These are phyloP conservation scores for Dicyrtomina minuta DNA, from an alignment of 2,888 invertebrate species.

Conservation along the genomic window DNA sequence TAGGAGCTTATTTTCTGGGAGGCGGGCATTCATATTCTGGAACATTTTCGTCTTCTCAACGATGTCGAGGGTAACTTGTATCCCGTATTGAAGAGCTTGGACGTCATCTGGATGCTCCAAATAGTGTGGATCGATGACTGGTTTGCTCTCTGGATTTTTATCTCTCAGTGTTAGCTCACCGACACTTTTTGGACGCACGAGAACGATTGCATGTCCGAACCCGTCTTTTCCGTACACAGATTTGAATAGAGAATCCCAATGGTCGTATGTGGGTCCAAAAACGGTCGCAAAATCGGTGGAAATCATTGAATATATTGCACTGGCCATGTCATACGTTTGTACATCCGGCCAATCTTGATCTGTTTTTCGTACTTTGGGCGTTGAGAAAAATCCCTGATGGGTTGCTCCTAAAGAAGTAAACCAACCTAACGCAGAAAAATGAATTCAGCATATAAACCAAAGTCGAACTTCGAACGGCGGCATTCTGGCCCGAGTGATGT, in stretches of 20 bases:
- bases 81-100: conserved; percentile 41
- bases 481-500: no score
- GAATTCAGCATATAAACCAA: no score
- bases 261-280: conserved; percentile 10
- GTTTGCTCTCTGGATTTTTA: conserved; percentile 38
- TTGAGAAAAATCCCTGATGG: conserved; percentile 66
- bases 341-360: conserved; percentile 44
- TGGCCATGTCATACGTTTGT: conserved; percentile 36
- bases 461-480: no score
- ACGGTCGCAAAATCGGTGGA: conserved; percentile 24
- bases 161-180: conserved; percentile 43
- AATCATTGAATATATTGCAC: conserved; percentile 21
- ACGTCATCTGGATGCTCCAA: conserved; percentile 46
- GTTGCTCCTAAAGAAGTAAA: no score
- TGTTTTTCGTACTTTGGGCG: conserved; percentile 34
- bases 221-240: conserved; percentile 75
- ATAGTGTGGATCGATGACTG: conserved; percentile 47
- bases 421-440: no score
- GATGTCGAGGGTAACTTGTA: conserved; percentile 38
- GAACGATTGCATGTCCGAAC: conserved; percentile 67
- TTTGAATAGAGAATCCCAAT: conserved; percentile 64
- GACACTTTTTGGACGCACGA: conserved; percentile 41
- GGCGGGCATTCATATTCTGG: conserved; percentile 39
- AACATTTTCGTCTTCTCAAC: conserved; percentile 47
- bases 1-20: conserved; percentile 27